phyloP scores from a whole-genome alignment of 2,888 invertebrate genomes.

The Drosophila mettleri region DNA sequence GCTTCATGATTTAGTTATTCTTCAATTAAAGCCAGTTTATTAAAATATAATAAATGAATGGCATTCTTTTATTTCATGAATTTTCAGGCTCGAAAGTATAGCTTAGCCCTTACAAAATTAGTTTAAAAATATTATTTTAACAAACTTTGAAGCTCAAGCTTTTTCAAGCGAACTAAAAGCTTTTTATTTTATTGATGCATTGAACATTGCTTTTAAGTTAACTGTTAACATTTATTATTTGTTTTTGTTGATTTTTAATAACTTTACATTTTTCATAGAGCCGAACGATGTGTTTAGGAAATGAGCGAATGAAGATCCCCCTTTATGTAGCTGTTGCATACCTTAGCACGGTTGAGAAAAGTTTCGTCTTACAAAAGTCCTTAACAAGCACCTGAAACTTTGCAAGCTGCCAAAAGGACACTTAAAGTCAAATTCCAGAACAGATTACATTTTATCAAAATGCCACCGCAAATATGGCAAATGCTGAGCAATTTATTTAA shows the following conservation, averaged over 20 bases:
- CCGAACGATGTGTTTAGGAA: not conserved
- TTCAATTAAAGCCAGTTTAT: no score
- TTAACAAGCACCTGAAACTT: conserved; percentile 13
- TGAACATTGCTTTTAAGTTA: no score
- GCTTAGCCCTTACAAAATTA: no score
- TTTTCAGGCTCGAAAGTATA: no score
- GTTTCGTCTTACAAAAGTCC: not conserved
- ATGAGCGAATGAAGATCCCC: not conserved
- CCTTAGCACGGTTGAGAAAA: not conserved
- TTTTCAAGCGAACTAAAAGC: no score
- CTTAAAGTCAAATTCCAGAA: conserved; percentile 21
- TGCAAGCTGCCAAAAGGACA: conserved; percentile 1
- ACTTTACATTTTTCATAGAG: not conserved
- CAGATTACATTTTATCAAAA: conserved; percentile 38
- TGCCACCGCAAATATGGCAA: conserved; percentile 43
- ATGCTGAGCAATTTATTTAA: conserved; percentile 55
- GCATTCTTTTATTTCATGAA: no score
- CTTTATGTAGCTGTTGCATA: no score
- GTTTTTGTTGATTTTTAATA: not conserved
- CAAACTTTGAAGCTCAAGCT: no score
- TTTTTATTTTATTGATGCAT: not conserved
- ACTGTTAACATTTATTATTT: no score
- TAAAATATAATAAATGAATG: no score
- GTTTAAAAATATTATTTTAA: no score
- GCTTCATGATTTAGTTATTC: no score